Base-by-base conservation (phyloP, 2,113 vertebrate genomes). In the Rhodinocichla rosea region DNA sequence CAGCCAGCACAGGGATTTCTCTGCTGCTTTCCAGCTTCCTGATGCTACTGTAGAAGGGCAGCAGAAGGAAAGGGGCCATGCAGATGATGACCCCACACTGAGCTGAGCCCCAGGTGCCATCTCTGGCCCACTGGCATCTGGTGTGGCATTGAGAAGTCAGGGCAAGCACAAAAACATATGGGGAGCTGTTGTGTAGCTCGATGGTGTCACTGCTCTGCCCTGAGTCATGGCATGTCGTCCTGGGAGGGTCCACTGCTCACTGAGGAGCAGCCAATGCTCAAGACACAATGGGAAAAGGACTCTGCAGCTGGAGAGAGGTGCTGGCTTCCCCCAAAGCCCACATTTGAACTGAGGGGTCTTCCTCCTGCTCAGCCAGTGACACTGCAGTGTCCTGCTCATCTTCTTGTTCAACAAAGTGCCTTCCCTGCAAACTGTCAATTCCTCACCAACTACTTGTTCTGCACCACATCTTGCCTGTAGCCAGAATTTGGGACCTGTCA, bases 111-210 rank as follows among this genome's bases (percentile, higher is more conserved):
- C 59, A 4, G 49, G 52, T 93, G 64, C 64, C 60, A 22, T 86
- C 73, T 84, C 89, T 68, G 92, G 79, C 71, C 76, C 83, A 68
- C 14, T 94, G 93, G 62, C 95, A 94, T 93, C 94, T 93, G 90
- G 68, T 79, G 44, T 57, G 60, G 65, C 26, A 2, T 79, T 0
- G 0, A 89, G 76, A 93, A 93, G 89, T 30, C 92, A 92, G 57
- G 37, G 49, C 70, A 90, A 92, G 79, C 83, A 88, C 69, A 92
- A 69, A 81, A 84, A 65, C 79, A 81, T 75, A 86, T 49, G 69
- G 60, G 80, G 49, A 94, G 37, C 44, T 0, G 0, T 73, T 62
- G 55, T 19, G 7, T 27, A 42, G 37, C 44, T 93, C 49, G 53
- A 24, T 79, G 42, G 59, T 77, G 69, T 69, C 68, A n/a, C 27